Evolutionary conservation across 2,113 vertebrate genomes (phyloP), one percentile per base, ranked within the genome.

Genomic region (Psittacara wagleri): DNA sequence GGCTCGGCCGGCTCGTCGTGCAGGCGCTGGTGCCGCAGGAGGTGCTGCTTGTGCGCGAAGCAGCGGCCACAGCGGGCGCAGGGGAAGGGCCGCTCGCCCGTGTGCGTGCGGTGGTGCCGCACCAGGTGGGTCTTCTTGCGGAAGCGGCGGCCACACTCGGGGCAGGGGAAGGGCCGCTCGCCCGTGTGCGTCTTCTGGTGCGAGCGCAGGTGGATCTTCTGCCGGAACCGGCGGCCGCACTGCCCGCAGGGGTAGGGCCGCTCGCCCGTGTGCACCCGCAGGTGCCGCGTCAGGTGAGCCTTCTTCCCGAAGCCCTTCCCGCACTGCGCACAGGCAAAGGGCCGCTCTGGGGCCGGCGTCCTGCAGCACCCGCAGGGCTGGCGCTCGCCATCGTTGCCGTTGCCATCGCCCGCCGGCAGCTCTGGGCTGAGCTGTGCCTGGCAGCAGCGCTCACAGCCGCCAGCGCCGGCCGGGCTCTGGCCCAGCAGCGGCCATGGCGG

Each of bases 241-340:
- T 97, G 93, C 2, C 91, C 6, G 37, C 97, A 97, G 31, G 96
- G 96, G 83, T 97, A 98, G 82, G 98, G 98, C 5, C 97, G 94
- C 90, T 98, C 97, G 1, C 97, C 98, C 0, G 97, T 98, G 95
- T 98, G 98, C 41, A 97, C 97, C 28, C 97, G 97, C 77, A 95
- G 94, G 85, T 98, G 98, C 67, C 97, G 97, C 1, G 97, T 97
- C 95, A 98, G 95, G 83, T 98, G 98, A 1, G 97, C 97, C 94
- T 98, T 98, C 94, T 98, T 98, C 10, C 97, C 93, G 16, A 98
- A 98, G 28, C 97, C 96, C 70, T 97, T 97, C 51, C 96, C 97
- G 8, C 97, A 97, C 87, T 98, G 97, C 1, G 89, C 28, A 52
- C 98, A 98, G 17, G 96, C 51, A 33, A 98, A 98, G 14, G 98